Percentiles rank a stretch among this genome's conserved stretches.
Conservation (phyloP, 2,797 vertebrate genomes). For the Champsocephalus esox region DNA sequence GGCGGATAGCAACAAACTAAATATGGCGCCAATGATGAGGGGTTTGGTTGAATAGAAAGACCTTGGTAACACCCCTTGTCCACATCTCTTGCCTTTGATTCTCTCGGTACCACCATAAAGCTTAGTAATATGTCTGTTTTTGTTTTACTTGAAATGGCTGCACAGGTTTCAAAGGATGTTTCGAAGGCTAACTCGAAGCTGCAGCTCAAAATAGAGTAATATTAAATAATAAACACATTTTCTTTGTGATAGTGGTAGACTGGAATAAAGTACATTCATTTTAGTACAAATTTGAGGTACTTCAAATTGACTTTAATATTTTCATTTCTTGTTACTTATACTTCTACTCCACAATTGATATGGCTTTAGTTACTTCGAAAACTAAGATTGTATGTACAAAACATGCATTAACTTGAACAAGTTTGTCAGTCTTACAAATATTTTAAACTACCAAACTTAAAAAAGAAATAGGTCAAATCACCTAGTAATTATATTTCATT, state of each 20-base stretch:
- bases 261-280: not conserved
- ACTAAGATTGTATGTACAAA: not conserved
- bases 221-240: not conserved
- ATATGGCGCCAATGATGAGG: not conserved
- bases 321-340: not conserved
- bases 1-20: slow-evolving; percentile 14
- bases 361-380: not conserved
- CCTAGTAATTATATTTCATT: too few species aligned
- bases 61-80: not conserved
- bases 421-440: not conserved
- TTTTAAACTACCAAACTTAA: not conserved
- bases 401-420: not conserved
- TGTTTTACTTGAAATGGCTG: not conserved
- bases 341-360: not conserved
- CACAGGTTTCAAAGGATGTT: not conserved
- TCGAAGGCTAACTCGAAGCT: not conserved
- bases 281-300: not conserved
- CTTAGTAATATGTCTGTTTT: not conserved
- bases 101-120: not conserved
- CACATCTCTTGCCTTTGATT: not conserved
- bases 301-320: not conserved
- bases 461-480: too few species aligned
- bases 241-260: not conserved
- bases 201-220: not conserved
- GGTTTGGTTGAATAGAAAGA: slow-evolving; percentile 8